Base-by-base conservation (phyloP, 1,140 invertebrate genomes). In the Amyelois transitella region DNA sequence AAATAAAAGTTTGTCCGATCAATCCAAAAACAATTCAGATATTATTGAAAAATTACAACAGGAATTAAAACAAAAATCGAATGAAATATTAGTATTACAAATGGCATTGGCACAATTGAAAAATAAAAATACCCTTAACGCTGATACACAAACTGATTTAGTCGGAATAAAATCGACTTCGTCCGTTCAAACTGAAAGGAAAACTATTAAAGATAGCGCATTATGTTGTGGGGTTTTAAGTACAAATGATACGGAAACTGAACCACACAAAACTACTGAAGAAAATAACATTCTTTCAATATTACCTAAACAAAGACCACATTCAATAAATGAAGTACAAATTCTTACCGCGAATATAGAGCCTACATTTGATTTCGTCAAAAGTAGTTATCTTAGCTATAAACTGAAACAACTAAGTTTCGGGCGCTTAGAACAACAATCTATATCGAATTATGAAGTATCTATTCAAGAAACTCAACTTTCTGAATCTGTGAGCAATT, bases 351-450 rank as follows among this genome's bases (percentile, higher is more conserved):
- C 69, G 14, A 69, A 66, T 57, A 24, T 78, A 28, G 69, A 76
- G 50, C 65, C 65, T 6, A 45, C 60, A 43, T 70, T 70, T 59
- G 68, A 73, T 55, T 66, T 62, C 18, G 58, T 73, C 5, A 76
- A 67, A 68, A 72, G 49, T 50, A 67, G 55, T 24, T 81, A 81
- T 63, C 57, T 75, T 43, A 68, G 73, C 49, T 77, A 81, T 58
- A 83, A 83, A 72, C 55, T 77, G 12, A 73, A 77, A 62, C 63
- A 54, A 52, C 53, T 83, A 43, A 66, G 69, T 48, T 60, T 59
- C 21, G 64, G 75, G n/a, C 61, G 53, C 47, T 50, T 84, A 47
- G 75, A 86, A 58, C 74, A 75, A 28, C 64, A 70, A 60, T 82
- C 81, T 2, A 69, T 86, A 51, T 60, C 66, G n/a, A 44, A 59